phyloP scores from a whole-genome alignment of 2,888 invertebrate species.

The Tridacna crocea region DNA sequence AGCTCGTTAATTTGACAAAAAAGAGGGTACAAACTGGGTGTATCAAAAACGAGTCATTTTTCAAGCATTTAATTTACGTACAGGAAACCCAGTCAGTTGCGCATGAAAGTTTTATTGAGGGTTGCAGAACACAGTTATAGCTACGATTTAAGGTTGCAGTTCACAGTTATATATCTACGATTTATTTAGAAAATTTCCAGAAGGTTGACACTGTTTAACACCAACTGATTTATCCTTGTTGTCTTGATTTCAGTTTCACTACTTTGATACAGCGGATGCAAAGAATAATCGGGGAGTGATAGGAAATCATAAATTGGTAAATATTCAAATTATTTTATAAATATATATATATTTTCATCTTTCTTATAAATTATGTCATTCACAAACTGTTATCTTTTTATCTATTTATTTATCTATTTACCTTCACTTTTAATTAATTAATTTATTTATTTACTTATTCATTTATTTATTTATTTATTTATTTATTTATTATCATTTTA shows the following conservation, averaged over 20 bases:
- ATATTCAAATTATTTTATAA: too few relatives aligned
- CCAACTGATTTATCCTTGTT: neutral
- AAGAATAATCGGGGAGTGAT: conserved; percentile 6
- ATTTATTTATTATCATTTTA: too few relatives aligned
- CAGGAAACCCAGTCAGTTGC: neutral
- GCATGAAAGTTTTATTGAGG: neutral
- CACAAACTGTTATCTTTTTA: too few relatives aligned
- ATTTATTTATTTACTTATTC: too few relatives aligned
- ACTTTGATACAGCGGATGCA: neutral
- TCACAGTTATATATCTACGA: neutral
- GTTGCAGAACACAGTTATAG: neutral
- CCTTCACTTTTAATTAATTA: too few relatives aligned
- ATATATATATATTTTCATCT: too few relatives aligned
- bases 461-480: too few relatives aligned
- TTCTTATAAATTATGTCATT: too few relatives aligned
- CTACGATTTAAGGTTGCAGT: neutral
- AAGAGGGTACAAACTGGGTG: neutral
- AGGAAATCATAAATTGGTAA: conserved; percentile 16
- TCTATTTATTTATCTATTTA: too few relatives aligned
- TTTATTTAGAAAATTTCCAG: too few relatives aligned
- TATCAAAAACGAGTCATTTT: neutral
- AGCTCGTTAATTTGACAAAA: neutral
- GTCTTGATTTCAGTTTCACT: conserved; percentile 20
- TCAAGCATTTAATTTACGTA: neutral
- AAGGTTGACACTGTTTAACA: too few relatives aligned